Evolutionary conservation across 1,140 invertebrate species (phyloP), one percentile per base, ranked within the genome.

Genomic region (Paracyclopina nana): DNA sequence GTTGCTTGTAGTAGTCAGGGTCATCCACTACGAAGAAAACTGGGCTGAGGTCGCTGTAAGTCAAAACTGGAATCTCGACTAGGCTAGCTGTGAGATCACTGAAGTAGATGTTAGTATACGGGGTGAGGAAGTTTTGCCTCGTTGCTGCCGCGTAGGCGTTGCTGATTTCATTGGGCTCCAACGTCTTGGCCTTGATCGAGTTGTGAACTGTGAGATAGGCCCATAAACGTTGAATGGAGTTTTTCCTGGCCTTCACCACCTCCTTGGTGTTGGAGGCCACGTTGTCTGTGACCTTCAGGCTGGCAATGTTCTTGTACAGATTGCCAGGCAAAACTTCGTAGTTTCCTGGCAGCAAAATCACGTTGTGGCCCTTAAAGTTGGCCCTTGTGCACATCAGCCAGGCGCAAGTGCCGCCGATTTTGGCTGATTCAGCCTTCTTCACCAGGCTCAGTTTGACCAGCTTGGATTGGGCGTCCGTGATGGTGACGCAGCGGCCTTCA

Each of bases 11-110:
- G 25, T 28, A 28, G 5, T 16, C 45, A 9, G 45, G 45, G 25
- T 48, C 45, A 9, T 48, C 27, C n/a, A 48, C 14, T n/a, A 28
- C 3, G 25, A 18, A 26, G 6, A 48, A 48, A 2, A 48, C 27
- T 4, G 45, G 45, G 18, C 25, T 48, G 27, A 48, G n/a, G n/a
- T 48, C 45, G 11, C 22, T 48, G n/a, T 48, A 48, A 2, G 45
- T 48, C 12, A 48, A 27, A 5, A 48, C 27, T n/a, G 27, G 16
- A 14, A 28, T 48, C 12, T 48, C 45, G 4, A 48, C 27, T 9
- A 38, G 20, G 20, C 20, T 8, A 16, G 34, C n/a, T 16, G 34
- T 16, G 34, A 16, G 14, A 16, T 38, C 34, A 4, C n/a, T 38
- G n/a, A 38, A 9, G 20, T 38, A 38, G 9, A 38, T 38, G 34